These are phyloP conservation scores for Anguilla pacifica DNA, from an alignment of 2,797 vertebrate species.

Conservation along the genomic window DNA sequence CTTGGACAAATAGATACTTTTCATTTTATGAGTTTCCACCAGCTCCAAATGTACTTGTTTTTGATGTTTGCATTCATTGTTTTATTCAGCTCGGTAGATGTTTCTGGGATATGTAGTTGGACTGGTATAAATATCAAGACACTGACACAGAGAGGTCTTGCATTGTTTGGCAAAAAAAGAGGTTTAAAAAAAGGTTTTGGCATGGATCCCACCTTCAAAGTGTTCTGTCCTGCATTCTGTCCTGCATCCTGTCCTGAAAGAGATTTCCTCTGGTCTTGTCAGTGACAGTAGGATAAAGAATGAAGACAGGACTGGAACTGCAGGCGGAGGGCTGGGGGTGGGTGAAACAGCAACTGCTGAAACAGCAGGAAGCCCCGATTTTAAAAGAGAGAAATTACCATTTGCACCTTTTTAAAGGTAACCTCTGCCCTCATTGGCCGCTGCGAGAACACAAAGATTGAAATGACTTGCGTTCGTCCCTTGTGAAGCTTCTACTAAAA, in stretches of 20 bases:
- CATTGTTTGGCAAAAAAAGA: too few species aligned
- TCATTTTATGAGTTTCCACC: neutral
- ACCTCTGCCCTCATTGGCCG: neutral
- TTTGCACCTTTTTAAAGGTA: neutral
- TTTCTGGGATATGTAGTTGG: too few species aligned
- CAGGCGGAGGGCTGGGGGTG: neutral
- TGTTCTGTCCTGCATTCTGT: neutral
- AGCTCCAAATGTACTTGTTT: too few species aligned
- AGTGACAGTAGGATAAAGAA: neutral
- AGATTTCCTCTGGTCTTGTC: neutral
- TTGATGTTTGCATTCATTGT: too few species aligned
- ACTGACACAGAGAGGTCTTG: neutral
- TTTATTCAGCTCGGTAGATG: too few species aligned
- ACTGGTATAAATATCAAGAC: neutral
- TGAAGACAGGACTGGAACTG: neutral
- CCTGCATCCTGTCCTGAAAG: neutral
- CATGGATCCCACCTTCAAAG: neutral
- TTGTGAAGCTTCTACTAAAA: neutral
- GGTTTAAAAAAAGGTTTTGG: neutral
- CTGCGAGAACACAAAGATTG: neutral
- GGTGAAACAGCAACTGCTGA: neutral
- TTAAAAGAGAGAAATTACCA: neutral
- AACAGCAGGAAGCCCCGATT: neutral
- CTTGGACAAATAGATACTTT: neutral
- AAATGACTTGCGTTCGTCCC: neutral